A percentile compares a stretch with the other conserved stretches of the same genome.
Evolutionary conservation across 1,140 invertebrate genomes (phyloP).

Genomic region (Sinonovacula constricta): DNA sequence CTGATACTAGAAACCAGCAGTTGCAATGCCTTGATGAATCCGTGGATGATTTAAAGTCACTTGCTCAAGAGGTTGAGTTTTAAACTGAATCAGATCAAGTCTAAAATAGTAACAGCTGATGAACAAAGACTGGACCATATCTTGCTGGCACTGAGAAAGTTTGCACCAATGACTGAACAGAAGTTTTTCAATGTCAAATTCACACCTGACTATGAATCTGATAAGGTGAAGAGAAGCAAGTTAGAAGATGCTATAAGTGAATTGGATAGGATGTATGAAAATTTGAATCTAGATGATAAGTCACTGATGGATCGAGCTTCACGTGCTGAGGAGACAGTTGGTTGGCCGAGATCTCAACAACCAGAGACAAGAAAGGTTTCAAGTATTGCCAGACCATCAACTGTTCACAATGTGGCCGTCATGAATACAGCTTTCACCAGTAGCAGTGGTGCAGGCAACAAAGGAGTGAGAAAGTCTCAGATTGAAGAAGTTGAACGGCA

Average conservation of each 20-base stretch:
- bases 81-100: slow-evolving; percentile 68
- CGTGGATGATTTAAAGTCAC: slow-evolving; percentile 68
- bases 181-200: slow-evolving; percentile 50
- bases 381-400: too few relatives aligned
- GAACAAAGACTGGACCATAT: slow-evolving; percentile 71
- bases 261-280: slow-evolving; percentile 70
- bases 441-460: slow-evolving; percentile 31
- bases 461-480: slow-evolving; percentile 49
- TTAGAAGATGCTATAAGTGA: slow-evolving; percentile 69
- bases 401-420: too few relatives aligned
- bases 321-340: slow-evolving; percentile 49
- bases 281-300: slow-evolving; percentile 64
- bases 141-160: slow-evolving; percentile 65
- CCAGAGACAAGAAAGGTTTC: too few relatives aligned
- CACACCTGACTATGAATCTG: slow-evolving; percentile 52
- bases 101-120: slow-evolving; percentile 67
- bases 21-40: slow-evolving; percentile 60
- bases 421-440: too few relatives aligned
- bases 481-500: slow-evolving; percentile 63
- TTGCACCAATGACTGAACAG: slow-evolving; percentile 63
- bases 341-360: slow-evolving; percentile 5
- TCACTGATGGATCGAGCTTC: slow-evolving; percentile 49
- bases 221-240: slow-evolving; percentile 64
- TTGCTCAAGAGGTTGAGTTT: slow-evolving; percentile 70
- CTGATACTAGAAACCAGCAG: too few relatives aligned